Conservation (phyloP, 2,113 vertebrate genomes). For the Cranoglanis bouderius region DNA sequence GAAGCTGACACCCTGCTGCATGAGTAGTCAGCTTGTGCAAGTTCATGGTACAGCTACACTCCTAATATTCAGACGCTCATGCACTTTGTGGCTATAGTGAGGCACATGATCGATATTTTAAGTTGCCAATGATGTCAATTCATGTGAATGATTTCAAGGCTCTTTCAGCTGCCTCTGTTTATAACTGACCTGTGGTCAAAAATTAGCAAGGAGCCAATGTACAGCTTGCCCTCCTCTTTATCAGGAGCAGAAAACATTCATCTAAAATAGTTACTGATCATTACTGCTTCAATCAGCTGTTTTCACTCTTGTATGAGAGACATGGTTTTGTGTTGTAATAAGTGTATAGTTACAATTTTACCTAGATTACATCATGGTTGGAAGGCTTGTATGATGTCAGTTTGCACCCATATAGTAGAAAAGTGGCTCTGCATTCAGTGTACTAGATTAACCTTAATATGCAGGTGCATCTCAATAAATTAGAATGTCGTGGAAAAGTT, state of each 20-base stretch:
- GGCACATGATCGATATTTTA: not conserved
- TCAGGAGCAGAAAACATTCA: not conserved
- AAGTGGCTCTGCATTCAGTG: not conserved
- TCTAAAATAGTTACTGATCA: not conserved
- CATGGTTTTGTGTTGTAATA: not conserved
- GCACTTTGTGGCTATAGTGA: not conserved
- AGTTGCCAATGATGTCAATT: not conserved
- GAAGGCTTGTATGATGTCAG: not conserved
- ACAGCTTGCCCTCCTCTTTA: not conserved
- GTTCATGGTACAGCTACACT: not conserved
- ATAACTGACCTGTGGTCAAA: not conserved
- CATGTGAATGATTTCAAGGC: too few species aligned
- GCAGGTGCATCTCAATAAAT: too few species aligned
- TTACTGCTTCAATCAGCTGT: not conserved
- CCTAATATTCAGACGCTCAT: not conserved
- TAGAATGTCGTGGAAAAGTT: too few species aligned
- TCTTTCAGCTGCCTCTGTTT: not conserved
- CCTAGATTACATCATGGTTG: not conserved
- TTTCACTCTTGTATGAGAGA: not conserved
- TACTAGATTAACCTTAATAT: not conserved
- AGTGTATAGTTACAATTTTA: not conserved
- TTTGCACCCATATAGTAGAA: not conserved
- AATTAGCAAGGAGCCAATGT: not conserved
- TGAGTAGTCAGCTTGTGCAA: not conserved
- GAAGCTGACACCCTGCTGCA: not conserved